These are phyloP conservation scores for Folsomia manolachei DNA, from an alignment of 2,888 invertebrate species.

Conservation along the genomic window DNA sequence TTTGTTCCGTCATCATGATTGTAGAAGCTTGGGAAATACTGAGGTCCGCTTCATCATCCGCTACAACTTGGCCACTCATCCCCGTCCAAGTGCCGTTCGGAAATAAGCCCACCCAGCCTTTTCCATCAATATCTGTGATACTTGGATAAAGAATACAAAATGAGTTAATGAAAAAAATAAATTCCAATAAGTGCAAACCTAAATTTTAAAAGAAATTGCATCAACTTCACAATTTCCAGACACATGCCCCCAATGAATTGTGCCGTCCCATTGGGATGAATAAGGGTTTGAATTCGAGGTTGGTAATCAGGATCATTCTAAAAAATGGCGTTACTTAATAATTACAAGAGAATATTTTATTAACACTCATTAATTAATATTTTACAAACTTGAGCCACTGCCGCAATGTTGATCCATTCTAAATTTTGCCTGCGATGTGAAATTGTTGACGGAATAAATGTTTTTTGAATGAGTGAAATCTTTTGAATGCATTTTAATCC, in stretches of 20 bases:
- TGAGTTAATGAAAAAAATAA: neutral
- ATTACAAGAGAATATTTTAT: too few relatives aligned
- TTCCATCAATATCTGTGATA: conserved; percentile 22
- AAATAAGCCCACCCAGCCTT: conserved; percentile 24
- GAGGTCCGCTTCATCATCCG: conserved; percentile 23
- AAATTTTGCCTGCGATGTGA: conserved; percentile 13
- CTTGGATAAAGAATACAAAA: conserved; percentile 4
- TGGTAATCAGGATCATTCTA: conserved; percentile 28
- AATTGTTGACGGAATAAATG: neutral
- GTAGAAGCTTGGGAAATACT: conserved; percentile 27
- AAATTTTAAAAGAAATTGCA: conserved; percentile 23
- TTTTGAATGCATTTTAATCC: neutral
- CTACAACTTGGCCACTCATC: conserved; percentile 24
- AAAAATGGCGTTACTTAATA: neutral
- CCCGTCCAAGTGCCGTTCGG: conserved; percentile 30
- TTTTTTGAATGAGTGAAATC: neutral
- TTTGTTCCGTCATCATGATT: conserved; percentile 23
- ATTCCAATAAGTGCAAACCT: conserved; percentile 2
- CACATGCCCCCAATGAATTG: conserved; percentile 26
- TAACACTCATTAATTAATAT: too few relatives aligned
- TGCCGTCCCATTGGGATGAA: conserved; percentile 11
- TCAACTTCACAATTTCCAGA: conserved; percentile 14
- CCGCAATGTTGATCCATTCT: conserved; percentile 1
- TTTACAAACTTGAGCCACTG: conserved; percentile 23
- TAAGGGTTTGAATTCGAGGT: conserved; percentile 11